These are phyloP conservation scores for Melinaea menophilus DNA, from an alignment of 2,888 invertebrate genomes.

Conservation along the genomic window DNA sequence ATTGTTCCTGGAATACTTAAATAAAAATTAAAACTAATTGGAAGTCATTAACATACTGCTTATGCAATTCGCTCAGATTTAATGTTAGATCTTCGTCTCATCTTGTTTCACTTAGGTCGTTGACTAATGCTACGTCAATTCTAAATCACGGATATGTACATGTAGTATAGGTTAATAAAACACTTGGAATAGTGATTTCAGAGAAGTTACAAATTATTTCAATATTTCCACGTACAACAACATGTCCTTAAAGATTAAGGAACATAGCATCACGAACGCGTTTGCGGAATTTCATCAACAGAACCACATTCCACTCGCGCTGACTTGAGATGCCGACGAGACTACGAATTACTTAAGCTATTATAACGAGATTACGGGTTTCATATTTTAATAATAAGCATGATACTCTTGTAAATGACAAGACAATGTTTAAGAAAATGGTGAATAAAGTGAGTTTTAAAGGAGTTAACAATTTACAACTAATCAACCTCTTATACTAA, in stretches of 20 bases:
- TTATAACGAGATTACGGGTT: constrained; percentile 4
- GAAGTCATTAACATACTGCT: no score
- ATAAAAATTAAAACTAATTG: not conserved
- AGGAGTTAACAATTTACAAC: no score
- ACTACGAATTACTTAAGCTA: not conserved
- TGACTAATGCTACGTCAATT: no score
- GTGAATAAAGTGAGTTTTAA: no score
- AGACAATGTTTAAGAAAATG: no score
- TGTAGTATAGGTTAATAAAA: not conserved
- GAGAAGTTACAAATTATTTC: not conserved
- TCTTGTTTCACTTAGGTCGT: no score
- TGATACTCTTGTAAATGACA: not conserved
- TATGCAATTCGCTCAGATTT: no score
- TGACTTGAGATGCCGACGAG: constrained; percentile 4
- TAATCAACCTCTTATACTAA: no score
- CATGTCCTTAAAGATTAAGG: constrained; percentile 5
- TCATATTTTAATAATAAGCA: not conserved
- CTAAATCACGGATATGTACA: no score
- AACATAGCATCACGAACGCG: constrained; percentile 2
- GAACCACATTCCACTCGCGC: constrained; percentile 2
- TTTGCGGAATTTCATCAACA: constrained; percentile 5
- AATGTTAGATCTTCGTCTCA: no score
- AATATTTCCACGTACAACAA: constrained; percentile 5
- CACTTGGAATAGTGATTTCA: not conserved
- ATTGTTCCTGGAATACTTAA: not conserved